Evolutionary conservation across 37 sponge, comb jelly and placozoan genomes (phyloP), one percentile per base, ranked within the genome.

Genomic region (Chondrilla cf. caribensis): DNA sequence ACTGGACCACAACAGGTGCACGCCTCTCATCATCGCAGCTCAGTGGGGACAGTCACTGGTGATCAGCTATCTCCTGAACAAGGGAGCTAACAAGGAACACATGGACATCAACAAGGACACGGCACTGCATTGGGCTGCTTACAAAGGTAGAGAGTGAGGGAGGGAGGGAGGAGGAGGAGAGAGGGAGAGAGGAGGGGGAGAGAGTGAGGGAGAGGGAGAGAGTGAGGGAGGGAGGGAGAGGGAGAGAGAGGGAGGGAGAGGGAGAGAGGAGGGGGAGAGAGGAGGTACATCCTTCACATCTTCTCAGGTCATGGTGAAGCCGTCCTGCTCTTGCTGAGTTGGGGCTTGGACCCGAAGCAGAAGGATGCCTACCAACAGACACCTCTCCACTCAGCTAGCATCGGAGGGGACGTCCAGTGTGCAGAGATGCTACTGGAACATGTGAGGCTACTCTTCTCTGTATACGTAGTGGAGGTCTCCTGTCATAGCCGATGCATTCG

Each of bases 121-220:
- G 47, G 87, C 93, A 25, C 82, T 95, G 6, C 95, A 95, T 60
- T 95, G 95, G 95, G 95, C 90, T 0, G 89, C 90, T 19, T 92
- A 88, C 80, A 95, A 92, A 78, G 95, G 95, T 93, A 76, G 7
- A 68, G 43, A 22, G 54, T n/a, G n/a, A n/a, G n/a, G n/a, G n/a
- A n/a, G n/a, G n/a, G n/a, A n/a, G n/a, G n/a, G n/a, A n/a, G n/a
- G n/a, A n/a, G n/a, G n/a, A n/a, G n/a, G n/a, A n/a, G n/a, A n/a
- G n/a, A n/a, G n/a, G n/a, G n/a, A n/a, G n/a, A n/a, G n/a, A n/a
- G n/a, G n/a, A n/a, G n/a, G n/a, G n/a, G n/a, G n/a, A n/a, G n/a
- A n/a, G n/a, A n/a, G n/a, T n/a, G n/a, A n/a, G n/a, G n/a, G n/a
- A n/a, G n/a, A n/a, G n/a, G n/a, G n/a, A n/a, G n/a, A n/a, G n/a